Evolutionary conservation across 1,140 invertebrate genomes (phyloP), one percentile per base, ranked within the genome.

Genomic region (Sweltsa coloradensis): DNA sequence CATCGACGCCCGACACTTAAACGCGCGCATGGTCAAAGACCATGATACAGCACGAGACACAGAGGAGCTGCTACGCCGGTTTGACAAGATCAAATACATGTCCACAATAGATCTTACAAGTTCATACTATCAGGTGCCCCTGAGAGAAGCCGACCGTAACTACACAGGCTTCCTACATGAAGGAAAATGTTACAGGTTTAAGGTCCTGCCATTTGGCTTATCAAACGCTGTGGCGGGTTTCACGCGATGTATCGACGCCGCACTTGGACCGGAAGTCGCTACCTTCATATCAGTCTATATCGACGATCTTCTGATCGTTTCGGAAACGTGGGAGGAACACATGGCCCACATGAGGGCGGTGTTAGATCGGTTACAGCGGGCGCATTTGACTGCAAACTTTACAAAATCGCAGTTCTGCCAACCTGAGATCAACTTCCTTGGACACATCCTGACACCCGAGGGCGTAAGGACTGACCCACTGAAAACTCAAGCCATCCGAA

Each of bases 91-190:
- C 5, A 54, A 56, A n/a, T 60, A 40, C 46, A 54, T 64, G 24
- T 57, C 57, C 4, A 52, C 52, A 6, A 48, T 64, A 1, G 62
- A 64, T 48, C 46, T 67, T 16, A 49, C 45, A 9, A 51, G 52
- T 7, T 16, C 16, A 11, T 66, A 64, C 41, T 64, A 61, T 50
- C 63, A 64, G 51, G 57, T 66, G 13, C 53, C 57, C 0, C 44
- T 64, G n/a, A 41, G 31, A 6, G 23, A 47, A 27, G 43, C 57
- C 3, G 57, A 56, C 34, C 50, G 47, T 13, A 53, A 59, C 22
- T 62, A 58, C 44, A 64, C 62, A 1, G 57, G 58, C 0, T 65
- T 64, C 50, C 24, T 56, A 4, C 57, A 60, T 50, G 54, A 60
- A 41, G 52, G 53, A 0, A 51, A 53, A 41, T 49, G 53, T 13